Conservation (phyloP, 2,797 vertebrate genomes). For the Lepilemur septentrionalis region DNA sequence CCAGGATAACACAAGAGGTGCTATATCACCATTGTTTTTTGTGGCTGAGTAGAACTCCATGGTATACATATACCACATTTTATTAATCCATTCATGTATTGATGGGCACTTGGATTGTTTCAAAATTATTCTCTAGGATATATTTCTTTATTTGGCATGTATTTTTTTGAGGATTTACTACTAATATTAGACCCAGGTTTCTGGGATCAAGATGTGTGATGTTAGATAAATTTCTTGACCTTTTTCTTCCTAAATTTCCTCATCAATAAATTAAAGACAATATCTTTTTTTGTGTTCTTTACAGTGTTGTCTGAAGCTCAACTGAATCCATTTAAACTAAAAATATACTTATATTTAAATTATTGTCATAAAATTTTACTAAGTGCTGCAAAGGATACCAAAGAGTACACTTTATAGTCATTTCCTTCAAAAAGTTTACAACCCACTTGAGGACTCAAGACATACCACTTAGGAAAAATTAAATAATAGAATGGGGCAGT, state of each 20-base stretch:
- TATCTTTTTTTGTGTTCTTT: neutral
- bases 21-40: no score
- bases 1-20: no score
- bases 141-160: neutral
- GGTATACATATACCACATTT: no score
- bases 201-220: neutral
- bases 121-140: neutral
- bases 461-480: neutral
- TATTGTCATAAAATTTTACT: neutral
- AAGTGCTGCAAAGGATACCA: neutral
- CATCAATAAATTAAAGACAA: neutral
- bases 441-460: neutral
- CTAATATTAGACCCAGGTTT: neutral
- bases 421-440: neutral
- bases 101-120: no score
- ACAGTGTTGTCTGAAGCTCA: neutral
- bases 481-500: neutral
- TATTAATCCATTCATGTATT: no score
- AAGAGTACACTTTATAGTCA: neutral
- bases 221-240: neutral
- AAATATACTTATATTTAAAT: neutral
- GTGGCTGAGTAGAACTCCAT: no score
- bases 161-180: neutral
- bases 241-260: neutral
- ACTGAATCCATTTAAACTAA: neutral